Conservation (phyloP, 2,888 invertebrate genomes). For the Sarcophaga subvicina region DNA sequence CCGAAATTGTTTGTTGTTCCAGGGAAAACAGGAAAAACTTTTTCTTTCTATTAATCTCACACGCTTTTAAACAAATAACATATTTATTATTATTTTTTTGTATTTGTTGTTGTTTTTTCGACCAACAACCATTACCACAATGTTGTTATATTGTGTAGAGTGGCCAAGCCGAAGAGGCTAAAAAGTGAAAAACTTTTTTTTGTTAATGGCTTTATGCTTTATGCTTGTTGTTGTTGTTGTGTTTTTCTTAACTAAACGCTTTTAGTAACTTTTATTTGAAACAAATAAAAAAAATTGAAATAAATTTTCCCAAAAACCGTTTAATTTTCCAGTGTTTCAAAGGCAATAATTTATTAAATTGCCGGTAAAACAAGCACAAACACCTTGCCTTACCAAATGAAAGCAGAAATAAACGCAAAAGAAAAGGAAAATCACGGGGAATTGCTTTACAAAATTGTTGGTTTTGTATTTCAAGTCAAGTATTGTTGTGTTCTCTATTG, state of each 20-base stretch:
- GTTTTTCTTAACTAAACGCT: conserved; percentile 53
- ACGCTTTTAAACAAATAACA: conserved; percentile 70
- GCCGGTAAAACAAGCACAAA: conserved; percentile 79
- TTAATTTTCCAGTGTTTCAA: neutral
- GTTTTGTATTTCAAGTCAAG: conserved; percentile 22
- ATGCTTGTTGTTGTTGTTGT: conserved; percentile 20
- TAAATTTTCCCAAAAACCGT: too few relatives aligned
- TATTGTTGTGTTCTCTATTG: conserved; percentile 36
- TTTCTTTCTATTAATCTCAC: conserved; percentile 68
- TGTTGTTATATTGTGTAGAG: too few relatives aligned
- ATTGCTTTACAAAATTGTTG: too few relatives aligned
- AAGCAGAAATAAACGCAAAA: neutral
- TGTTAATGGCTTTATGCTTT: conserved; percentile 18
- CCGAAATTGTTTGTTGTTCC: neutral
- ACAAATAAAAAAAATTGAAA: conserved; percentile 15
- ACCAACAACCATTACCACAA: conserved; percentile 50
- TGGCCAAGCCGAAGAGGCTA: too few relatives aligned
- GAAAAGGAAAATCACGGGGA: neutral
- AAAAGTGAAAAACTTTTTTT: too few relatives aligned
- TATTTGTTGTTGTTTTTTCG: conserved; percentile 1
- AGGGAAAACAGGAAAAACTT: conserved; percentile 54
- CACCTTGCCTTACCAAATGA: conserved; percentile 72
- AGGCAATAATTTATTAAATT: conserved; percentile 75
- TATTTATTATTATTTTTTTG: conserved; percentile 61
- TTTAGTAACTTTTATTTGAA: conserved; percentile 57